Evolutionary conservation across 2,888 invertebrate species (phyloP), one percentile per base, ranked within the genome.

Genomic region (Dilophus febrilis): DNA sequence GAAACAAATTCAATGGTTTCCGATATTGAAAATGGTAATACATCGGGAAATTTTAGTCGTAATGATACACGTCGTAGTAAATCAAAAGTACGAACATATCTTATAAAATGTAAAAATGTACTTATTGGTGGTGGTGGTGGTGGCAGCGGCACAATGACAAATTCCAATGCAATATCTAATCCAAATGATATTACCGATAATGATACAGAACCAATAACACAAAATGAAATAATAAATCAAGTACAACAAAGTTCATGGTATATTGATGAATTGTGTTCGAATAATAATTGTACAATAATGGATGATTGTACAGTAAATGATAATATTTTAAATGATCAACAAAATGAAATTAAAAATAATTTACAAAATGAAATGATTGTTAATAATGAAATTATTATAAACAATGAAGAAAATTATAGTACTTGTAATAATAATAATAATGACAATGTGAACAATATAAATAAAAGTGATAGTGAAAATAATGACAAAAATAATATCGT

Each of bases 71-170:
- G 49, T 42, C 52, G 57, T 41, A 59, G 55, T 50, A 61, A 59
- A 53, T 60, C 61, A 49, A 61, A 61, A 50, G 59, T 62, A 42
- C 61, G 61, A 45, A 55, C 52, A 44, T 62, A 62, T 53, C 51
- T 62, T 27, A 56, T 55, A 47, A 57, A 55, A 50, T 62, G 61
- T 48, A 61, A 56, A 53, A 58, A 59, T 49, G 59, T 59, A 41
- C 51, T 61, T 51, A 56, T 57, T 48, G 60, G 60, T 49, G 57
- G 57, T 42, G 51, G 47, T 40, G 30, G 11, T 11, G 16, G 29
- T 28, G 36, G 29, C 7, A 22, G 22, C 8, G 22, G 22, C 8
- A 8, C 22, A 22, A 22, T 6, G 4, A 22, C 22, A 6, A 22
- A 22, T 22, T 6, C 4, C 8, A 22, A 8, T 22, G 22, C 5